Evolutionary conservation across 2,113 vertebrate species (phyloP).

Genomic region (Myrmophylax atrothorax): DNA sequence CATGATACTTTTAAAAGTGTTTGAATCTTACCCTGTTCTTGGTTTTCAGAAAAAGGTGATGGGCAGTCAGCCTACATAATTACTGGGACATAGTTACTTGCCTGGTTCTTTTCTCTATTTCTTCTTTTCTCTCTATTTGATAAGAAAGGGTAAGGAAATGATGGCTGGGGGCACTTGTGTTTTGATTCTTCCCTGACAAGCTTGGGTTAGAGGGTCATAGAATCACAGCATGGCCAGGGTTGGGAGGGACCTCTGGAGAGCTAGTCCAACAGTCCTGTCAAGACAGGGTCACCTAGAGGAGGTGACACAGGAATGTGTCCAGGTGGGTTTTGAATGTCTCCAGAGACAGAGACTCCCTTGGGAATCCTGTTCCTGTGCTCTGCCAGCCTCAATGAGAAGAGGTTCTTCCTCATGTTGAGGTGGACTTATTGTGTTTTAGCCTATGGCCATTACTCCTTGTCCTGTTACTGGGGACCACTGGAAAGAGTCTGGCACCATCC

Average conservation of each 20-base stretch:
- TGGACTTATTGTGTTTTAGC: background rate
- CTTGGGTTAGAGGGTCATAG: background rate
- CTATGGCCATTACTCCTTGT: background rate
- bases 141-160: background rate
- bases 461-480: background rate
- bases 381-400: background rate
- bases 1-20: background rate
- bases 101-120: background rate
- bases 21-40: background rate
- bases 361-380: background rate
- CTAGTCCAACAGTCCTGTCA: background rate
- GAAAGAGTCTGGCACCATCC: background rate
- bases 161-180: background rate
- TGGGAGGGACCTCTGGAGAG: background rate
- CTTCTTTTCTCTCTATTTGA: background rate
- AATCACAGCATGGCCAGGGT: background rate
- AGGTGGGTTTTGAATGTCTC: background rate
- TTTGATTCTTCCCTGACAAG: background rate
- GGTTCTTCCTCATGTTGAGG: background rate
- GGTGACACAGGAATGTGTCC: background rate
- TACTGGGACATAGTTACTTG: background rate
- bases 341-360: background rate
- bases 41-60: background rate
- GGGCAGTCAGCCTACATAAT: background rate
- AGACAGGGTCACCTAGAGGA: background rate